A percentile compares a stretch with the other conserved stretches of the same genome.
Conservation (phyloP, 2,113 vertebrate species). For the Athene cunicularia region DNA sequence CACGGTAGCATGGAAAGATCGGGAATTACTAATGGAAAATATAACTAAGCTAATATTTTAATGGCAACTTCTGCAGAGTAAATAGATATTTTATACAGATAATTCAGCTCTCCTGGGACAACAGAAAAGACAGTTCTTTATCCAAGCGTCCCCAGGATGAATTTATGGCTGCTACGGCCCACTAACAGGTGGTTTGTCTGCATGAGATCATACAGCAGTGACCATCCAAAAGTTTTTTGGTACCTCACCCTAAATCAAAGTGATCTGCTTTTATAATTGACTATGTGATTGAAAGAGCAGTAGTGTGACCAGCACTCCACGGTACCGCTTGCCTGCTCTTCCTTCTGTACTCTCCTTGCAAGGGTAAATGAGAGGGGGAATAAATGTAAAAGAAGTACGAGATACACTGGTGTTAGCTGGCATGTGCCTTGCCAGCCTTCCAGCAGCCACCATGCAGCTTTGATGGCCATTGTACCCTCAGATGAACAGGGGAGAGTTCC, state of each 20-base stretch:
- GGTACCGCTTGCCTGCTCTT: background rate
- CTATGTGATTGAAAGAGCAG: background rate
- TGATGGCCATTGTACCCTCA: background rate
- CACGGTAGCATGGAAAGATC: fast-evolving
- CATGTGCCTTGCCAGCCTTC: background rate
- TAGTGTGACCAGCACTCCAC: fast-evolving
- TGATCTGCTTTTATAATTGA: constrained; percentile 8
- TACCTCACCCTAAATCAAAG: background rate
- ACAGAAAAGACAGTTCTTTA: background rate
- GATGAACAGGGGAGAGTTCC: background rate
- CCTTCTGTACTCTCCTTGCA: background rate
- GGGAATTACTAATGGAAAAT: background rate
- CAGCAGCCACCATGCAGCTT: background rate
- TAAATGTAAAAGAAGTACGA: background rate
- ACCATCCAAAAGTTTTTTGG: background rate
- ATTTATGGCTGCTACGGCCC: background rate
- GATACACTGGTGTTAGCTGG: background rate
- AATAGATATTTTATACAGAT: background rate
- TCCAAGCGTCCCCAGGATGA: background rate
- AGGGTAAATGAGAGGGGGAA: background rate
- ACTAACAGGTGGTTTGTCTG: background rate
- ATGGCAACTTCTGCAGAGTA: background rate
- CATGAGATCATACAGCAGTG: background rate
- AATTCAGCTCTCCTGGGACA: background rate
- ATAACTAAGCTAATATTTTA: background rate